phyloP scores from a whole-genome alignment of 2,888 invertebrate species.

The Pseudococcus jackbeardsleyi region DNA sequence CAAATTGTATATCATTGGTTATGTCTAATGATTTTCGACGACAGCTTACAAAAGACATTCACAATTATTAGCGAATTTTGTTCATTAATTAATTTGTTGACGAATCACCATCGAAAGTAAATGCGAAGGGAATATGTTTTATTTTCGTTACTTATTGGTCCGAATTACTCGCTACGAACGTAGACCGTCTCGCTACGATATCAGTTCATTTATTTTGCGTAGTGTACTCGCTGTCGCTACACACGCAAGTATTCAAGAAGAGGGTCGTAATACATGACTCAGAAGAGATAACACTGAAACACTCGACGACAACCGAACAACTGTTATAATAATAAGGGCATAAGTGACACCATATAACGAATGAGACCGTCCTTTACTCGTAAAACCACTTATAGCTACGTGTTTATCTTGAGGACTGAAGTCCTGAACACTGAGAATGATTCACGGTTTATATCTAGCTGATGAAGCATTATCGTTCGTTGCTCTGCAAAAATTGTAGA shows the following conservation, averaged over 20 bases:
- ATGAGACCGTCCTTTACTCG: neutral
- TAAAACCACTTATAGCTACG: constrained; percentile 17
- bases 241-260: neutral
- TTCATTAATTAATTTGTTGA: too few species aligned
- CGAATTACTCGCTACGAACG: too few species aligned
- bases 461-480: neutral
- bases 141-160: too few species aligned
- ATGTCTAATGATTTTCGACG: too few species aligned
- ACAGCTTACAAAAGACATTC: too few species aligned
- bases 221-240: too few species aligned
- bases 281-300: constrained; percentile 35
- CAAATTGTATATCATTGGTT: too few species aligned
- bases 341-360: constrained; percentile 36
- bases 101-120: too few species aligned
- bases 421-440: neutral
- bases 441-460: constrained; percentile 9
- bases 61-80: too few species aligned
- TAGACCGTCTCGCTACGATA: too few species aligned
- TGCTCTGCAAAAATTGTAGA: neutral
- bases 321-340: constrained; percentile 52
- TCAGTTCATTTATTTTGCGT: too few species aligned
- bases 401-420: constrained; percentile 45
- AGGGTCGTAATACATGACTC: constrained; percentile 36
- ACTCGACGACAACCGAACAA: constrained; percentile 44
- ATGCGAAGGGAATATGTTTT: too few species aligned